phyloP scores from a whole-genome alignment of 2,888 invertebrate genomes.

The Clivina fossor region DNA sequence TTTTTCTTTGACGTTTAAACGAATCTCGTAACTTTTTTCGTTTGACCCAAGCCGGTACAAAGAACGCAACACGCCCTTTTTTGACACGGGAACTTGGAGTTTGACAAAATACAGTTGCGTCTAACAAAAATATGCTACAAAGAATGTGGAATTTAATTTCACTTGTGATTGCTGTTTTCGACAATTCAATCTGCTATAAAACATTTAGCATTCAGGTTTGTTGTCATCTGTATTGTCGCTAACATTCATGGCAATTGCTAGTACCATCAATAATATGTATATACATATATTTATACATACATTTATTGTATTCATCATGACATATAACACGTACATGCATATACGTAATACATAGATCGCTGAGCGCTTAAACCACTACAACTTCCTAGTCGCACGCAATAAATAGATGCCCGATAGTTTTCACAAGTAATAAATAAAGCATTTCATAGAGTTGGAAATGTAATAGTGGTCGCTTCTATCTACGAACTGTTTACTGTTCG shows the following conservation, averaged over 20 bases:
- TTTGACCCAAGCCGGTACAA: slow-evolving; percentile 22
- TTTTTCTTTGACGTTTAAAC: slow-evolving; percentile 31
- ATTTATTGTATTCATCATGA: too few relatives aligned
- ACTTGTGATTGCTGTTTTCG: slow-evolving; percentile 19
- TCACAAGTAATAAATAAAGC: slow-evolving; percentile 30
- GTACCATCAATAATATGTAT: too few relatives aligned
- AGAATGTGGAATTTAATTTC: slow-evolving; percentile 23
- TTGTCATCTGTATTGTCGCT: too few relatives aligned
- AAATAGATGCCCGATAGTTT: slow-evolving; percentile 23
- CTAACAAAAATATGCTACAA: slow-evolving; percentile 19
- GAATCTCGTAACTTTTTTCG: slow-evolving; percentile 28
- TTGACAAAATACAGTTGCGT: slow-evolving; percentile 21
- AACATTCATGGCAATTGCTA: too few relatives aligned
- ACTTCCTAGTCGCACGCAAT: slow-evolving; percentile 24
- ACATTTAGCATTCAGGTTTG: too few relatives aligned
- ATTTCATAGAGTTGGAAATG: slow-evolving; percentile 26
- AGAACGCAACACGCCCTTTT: slow-evolving; percentile 13
- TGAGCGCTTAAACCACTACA: too few relatives aligned
- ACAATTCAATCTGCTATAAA: slow-evolving; percentile 14
- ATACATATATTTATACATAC: too few relatives aligned
- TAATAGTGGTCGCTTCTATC: slow-evolving; percentile 22
- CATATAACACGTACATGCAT: too few relatives aligned
- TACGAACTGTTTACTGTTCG: slow-evolving; percentile 26
- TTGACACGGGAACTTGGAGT: slow-evolving; percentile 12
- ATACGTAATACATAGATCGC: too few relatives aligned